These are phyloP conservation scores for Maniola jurtina DNA, from an alignment of 1,140 invertebrate species.

Conservation along the genomic window DNA sequence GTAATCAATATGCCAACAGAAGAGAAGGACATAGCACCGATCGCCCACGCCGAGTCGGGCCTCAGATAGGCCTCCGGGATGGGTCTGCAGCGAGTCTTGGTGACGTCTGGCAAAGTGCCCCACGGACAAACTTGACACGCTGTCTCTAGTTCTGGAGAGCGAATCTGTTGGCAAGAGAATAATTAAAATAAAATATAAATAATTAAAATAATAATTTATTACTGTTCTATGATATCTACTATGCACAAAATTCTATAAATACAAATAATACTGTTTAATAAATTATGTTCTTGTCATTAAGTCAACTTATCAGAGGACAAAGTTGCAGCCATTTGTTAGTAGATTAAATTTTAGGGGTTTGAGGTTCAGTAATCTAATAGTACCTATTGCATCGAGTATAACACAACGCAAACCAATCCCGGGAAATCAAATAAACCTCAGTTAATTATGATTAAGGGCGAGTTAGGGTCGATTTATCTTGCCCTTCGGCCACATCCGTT, in stretches of 20 bases:
- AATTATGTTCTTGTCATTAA: too few species aligned
- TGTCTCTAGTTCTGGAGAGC: conserved; percentile 88
- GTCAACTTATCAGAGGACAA: too few species aligned
- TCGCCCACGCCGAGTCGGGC: conserved; percentile 90
- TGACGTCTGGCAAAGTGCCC: conserved; percentile 89
- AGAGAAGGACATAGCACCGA: conserved; percentile 91
- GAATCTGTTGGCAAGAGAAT: conserved; percentile 80
- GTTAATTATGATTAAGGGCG: conserved; percentile 14
- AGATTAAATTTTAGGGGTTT: too few species aligned
- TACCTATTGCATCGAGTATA: conserved; percentile 9
- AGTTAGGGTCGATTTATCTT: conserved; percentile 20
- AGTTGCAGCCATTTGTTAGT: too few species aligned
- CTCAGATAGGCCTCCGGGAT: conserved; percentile 92
- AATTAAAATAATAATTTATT: too few species aligned
- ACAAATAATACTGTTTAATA: too few species aligned
- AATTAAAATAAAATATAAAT: too few species aligned
- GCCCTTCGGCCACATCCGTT: conserved; percentile 5
- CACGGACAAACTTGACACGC: conserved; percentile 89
- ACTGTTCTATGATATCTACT: too few species aligned
- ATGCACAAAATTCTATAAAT: too few species aligned
- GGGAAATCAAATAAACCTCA: conserved; percentile 17
- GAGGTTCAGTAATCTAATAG: too few species aligned
- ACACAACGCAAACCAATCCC: conserved; percentile 8
- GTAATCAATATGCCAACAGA: conserved; percentile 89
- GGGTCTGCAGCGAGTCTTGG: conserved; percentile 85